These are phyloP conservation scores for Idaea dimidiata DNA, from an alignment of 2,888 invertebrate species.

Conservation along the genomic window DNA sequence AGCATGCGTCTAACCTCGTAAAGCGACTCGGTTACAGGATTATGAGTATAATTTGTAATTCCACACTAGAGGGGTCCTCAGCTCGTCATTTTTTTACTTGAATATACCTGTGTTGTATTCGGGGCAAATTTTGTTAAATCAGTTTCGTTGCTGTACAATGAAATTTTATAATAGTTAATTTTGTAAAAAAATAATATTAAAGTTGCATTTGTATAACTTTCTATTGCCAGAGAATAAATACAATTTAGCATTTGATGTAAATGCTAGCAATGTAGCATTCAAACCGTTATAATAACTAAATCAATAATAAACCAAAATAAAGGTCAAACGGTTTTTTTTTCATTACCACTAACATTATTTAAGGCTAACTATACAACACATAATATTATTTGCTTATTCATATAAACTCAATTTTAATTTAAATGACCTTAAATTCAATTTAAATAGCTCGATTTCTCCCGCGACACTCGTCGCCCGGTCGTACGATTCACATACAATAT, in stretches of 20 bases:
- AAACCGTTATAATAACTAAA: conserved; percentile 75
- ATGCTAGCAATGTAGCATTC: conserved; percentile 70
- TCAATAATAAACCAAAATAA: conserved; percentile 73
- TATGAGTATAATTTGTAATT: conserved; percentile 15
- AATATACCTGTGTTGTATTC: not conserved
- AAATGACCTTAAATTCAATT: too few species aligned
- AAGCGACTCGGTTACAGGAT: conserved; percentile 11
- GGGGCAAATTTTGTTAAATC: conserved; percentile 17
- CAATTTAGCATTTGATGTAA: conserved; percentile 67
- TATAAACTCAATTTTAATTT: too few species aligned
- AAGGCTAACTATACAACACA: too few species aligned
- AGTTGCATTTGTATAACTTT: conserved; percentile 74
- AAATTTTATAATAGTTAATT: conserved; percentile 35
- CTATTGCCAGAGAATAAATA: conserved; percentile 64
- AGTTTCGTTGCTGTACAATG: conserved; percentile 14
- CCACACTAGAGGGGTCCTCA: conserved; percentile 25
- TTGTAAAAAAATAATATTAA: conserved; percentile 64
- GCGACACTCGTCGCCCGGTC: too few species aligned
- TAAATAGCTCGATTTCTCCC: too few species aligned
- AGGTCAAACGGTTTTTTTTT: conserved; percentile 45
- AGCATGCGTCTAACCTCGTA: conserved; percentile 14
- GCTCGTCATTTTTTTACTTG: conserved; percentile 29
- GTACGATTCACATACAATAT: too few species aligned
- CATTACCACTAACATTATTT: too few species aligned
- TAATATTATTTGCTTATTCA: not conserved